Conservation (phyloP, 2,797 vertebrate genomes). For the Phoebastria nigripes region DNA sequence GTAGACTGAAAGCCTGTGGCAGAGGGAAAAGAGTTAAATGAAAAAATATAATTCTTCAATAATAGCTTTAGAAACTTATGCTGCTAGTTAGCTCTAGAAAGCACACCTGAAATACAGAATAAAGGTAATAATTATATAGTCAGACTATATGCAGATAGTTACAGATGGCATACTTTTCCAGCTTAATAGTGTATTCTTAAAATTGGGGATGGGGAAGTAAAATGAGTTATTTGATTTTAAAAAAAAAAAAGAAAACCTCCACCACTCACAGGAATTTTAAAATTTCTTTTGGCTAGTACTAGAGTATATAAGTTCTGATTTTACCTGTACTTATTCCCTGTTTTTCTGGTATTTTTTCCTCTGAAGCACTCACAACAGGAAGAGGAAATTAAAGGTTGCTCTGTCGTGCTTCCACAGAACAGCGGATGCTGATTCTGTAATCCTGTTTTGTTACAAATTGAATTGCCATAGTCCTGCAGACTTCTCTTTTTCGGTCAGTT, state of each 20-base stretch:
- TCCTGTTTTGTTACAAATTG: neutral
- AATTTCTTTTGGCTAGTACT: neutral
- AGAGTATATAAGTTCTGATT: neutral
- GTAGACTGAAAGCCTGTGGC: neutral
- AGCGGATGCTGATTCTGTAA: neutral
- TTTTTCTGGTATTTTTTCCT: neutral
- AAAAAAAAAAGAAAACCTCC: neutral
- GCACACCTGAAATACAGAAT: neutral
- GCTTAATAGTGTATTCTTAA: neutral
- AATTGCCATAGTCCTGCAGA: neutral
- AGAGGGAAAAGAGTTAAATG: neutral
- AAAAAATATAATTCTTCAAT: neutral
- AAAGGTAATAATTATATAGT: neutral
- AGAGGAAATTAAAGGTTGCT: conserved; percentile 5
- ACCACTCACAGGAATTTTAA: neutral
- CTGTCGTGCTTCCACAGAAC: neutral
- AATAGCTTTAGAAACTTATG: neutral
- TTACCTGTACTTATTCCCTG: neutral
- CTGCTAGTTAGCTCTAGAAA: neutral
- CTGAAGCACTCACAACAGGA: neutral
- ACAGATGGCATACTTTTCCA: neutral
- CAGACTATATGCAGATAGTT: neutral
- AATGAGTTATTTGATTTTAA: neutral
- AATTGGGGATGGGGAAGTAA: neutral
- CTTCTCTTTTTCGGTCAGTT: neutral